Evolutionary conservation across 2,113 vertebrate genomes (phyloP).

Genomic region (Lophius piscatorius): DNA sequence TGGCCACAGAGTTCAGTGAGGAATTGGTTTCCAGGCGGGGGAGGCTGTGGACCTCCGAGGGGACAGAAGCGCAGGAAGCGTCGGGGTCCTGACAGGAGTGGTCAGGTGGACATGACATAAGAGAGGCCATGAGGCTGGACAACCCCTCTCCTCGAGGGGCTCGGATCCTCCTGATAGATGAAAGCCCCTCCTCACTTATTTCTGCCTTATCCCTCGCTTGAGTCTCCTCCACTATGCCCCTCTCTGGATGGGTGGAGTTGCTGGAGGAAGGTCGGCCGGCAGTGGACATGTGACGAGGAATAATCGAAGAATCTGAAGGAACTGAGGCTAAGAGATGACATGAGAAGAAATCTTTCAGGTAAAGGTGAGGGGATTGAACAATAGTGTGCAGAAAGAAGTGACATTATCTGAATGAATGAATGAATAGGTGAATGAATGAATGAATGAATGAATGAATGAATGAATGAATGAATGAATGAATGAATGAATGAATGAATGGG

Average conservation of each 20-base stretch:
- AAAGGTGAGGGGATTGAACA: too few relatives aligned
- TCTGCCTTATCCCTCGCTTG: slow-evolving; percentile 68
- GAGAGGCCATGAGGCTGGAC: slow-evolving; percentile 88
- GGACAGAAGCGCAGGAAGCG: slow-evolving; percentile 70
- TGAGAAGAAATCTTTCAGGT: too few relatives aligned
- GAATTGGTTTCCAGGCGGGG: slow-evolving; percentile 40
- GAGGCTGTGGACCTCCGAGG: slow-evolving; percentile 74
- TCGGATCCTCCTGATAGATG: slow-evolving; percentile 86
- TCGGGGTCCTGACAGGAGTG: slow-evolving; percentile 66
- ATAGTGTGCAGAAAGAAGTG: too few relatives aligned
- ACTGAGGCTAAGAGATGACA: too few relatives aligned
- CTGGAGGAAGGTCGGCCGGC: slow-evolving; percentile 76
- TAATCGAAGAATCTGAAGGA: slow-evolving; percentile 64
- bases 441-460: too few relatives aligned
- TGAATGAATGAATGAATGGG: slow-evolving; percentile 26
- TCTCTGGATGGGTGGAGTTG: slow-evolving; percentile 59
- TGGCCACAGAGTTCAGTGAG: slow-evolving; percentile 75
- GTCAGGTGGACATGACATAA: slow-evolving; percentile 81
- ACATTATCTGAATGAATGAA: too few relatives aligned
- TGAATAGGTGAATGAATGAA: too few relatives aligned
- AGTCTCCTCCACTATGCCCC: slow-evolving; percentile 67
- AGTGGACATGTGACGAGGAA: slow-evolving; percentile 82
- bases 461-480: too few relatives aligned
- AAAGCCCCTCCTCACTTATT: slow-evolving; percentile 74
- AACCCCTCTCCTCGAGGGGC: slow-evolving; percentile 90